A percentile compares a stretch with the other conserved stretches of the same genome.
Evolutionary conservation across 2,113 vertebrate species (phyloP).

Genomic region (Cnemophilus loriae): DNA sequence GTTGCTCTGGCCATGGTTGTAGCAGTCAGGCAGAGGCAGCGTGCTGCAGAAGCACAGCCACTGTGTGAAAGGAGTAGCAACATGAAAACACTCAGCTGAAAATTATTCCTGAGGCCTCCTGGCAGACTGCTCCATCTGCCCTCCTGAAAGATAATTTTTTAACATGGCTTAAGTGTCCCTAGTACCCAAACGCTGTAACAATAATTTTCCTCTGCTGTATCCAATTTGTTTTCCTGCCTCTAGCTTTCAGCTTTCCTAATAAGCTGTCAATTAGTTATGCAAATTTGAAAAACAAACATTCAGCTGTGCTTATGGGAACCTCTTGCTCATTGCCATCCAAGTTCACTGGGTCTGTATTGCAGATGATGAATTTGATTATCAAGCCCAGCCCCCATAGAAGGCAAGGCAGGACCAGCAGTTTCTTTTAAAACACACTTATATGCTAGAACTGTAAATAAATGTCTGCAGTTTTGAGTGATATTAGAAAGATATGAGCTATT

Average conservation of each 20-base stretch:
- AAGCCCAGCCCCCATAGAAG: neutral
- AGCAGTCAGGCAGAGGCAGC: neutral
- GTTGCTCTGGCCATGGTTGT: neutral
- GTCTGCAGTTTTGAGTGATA: neutral
- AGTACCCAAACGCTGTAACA: neutral
- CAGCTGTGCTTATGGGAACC: neutral
- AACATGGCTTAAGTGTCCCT: neutral
- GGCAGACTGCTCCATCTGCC: neutral
- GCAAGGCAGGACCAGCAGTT: neutral
- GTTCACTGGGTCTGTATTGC: neutral
- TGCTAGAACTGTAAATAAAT: neutral
- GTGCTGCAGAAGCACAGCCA: neutral
- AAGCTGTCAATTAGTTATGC: neutral
- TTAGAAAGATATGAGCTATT: neutral
- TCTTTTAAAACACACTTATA: neutral
- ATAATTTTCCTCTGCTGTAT: neutral
- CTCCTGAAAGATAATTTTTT: neutral
- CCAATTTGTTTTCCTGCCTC: neutral
- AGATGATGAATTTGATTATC: neutral
- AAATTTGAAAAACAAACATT: neutral
- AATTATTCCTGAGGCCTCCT: neutral
- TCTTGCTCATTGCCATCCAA: neutral
- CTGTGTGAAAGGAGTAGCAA: neutral
- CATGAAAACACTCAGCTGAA: neutral
- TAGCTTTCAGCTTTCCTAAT: neutral